phyloP scores from a whole-genome alignment of 2,888 invertebrate genomes.

The Chromoteleia sp. region DNA sequence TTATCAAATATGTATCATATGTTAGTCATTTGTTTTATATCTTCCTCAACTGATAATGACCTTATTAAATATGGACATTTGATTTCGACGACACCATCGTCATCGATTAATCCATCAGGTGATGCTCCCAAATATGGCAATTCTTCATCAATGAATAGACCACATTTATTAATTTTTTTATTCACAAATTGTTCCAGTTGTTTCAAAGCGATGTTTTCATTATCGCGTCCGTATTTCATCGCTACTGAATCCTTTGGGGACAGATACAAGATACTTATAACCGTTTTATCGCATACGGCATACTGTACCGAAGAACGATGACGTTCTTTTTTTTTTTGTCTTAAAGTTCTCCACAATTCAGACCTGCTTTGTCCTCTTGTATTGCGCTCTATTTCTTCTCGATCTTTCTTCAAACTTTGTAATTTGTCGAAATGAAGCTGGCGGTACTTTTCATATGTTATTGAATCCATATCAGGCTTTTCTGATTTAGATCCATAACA shows the following conservation, averaged over 20 bases:
- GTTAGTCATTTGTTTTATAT: too few species aligned
- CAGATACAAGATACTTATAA: constrained; percentile 64
- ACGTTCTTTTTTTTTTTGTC: constrained; percentile 48
- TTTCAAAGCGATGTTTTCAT: constrained; percentile 48
- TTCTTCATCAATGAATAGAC: constrained; percentile 48
- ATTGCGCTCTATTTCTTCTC: constrained; percentile 14
- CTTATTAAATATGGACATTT: background rate
- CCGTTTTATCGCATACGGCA: constrained; percentile 47
- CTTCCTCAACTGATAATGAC: background rate
- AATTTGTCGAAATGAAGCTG: constrained; percentile 17
- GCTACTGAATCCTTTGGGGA: constrained; percentile 1
- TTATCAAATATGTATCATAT: background rate
- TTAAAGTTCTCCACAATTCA: constrained; percentile 51
- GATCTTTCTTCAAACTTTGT: constrained; percentile 4
- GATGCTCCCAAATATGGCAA: background rate
- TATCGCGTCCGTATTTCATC: constrained; percentile 48
- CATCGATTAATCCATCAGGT: constrained; percentile 1
- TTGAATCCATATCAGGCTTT: constrained; percentile 22
- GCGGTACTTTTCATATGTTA: constrained; percentile 2
- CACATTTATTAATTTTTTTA: constrained; percentile 33
- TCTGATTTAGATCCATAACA: constrained; percentile 3
- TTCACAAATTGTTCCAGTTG: constrained; percentile 40
- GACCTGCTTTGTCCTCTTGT: constrained; percentile 53
- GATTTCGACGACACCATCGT: background rate
- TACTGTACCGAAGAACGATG: constrained; percentile 59